Base-by-base conservation (phyloP, 2,113 vertebrate genomes). In the Elephantulus edwardii region DNA sequence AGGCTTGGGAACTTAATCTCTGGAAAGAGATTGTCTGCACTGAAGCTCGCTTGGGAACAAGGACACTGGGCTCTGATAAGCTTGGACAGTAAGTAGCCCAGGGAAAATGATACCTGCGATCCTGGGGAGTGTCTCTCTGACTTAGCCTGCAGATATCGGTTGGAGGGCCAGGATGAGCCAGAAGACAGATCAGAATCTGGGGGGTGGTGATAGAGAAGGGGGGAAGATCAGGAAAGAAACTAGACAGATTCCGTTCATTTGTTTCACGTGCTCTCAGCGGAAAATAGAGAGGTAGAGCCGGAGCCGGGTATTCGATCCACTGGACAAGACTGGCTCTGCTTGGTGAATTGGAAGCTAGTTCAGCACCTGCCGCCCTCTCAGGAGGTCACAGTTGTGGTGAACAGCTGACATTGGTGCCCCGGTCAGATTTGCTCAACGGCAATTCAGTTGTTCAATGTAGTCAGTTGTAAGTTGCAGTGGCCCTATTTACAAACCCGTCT, bases 1-100 rank as follows among this genome's bases (percentile, higher is more conserved):
- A 95, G 50, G 60, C 95, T 88, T 93, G 83, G 90, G 64, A 95
- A 70, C 90, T 10, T 92, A 95, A 96, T 77, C 93, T 93, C 28
- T 17, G 0, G 40, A 83, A 89, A 96, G 86, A 88, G 90, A 86
- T 66, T 91, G 89, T 20, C 95, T 95, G 64, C 95, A 40, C 78
- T 26, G 68, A n/a, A 46, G 56, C 75, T 54, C 33, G 5, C 46
- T 81, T 82, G 85, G 90, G 74, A 93, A 44, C 95, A 96, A 95
- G 64, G 85, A 88, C 84, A 2, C n/a, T 17, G 14, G 86, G 3
- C 42, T 82, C 72, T 33, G 92, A 90, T 86, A 95, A 78, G 88
- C 42, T n/a, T 7, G 14, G 75, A 64, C 14, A 2, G 81, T 33
- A n/a, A 2, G 81, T 33, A n/a, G 88, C 92, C 52, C 9, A 71